A percentile compares a stretch with the other conserved stretches of the same genome.
Conservation (phyloP, 2,888 invertebrate genomes). For the Chalcosyrphus nemorum region DNA sequence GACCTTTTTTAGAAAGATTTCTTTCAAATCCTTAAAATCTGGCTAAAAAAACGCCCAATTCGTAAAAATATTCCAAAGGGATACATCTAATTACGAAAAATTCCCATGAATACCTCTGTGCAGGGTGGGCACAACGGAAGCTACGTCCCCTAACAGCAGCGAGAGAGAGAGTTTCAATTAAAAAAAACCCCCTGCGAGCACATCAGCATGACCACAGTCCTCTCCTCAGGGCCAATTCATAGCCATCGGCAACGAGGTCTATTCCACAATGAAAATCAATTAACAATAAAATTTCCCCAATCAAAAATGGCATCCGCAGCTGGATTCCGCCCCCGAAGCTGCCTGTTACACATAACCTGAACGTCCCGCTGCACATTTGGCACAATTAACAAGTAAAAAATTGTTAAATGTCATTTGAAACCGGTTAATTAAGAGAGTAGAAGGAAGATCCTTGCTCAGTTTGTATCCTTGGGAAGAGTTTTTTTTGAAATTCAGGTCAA, state of each 20-base stretch:
- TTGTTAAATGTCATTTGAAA: slow-evolving; percentile 47
- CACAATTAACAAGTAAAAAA: slow-evolving; percentile 57
- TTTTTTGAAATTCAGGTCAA: slow-evolving; percentile 61
- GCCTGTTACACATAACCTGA: neutral
- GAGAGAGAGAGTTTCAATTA: slow-evolving; percentile 45
- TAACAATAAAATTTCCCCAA: slow-evolving; percentile 58
- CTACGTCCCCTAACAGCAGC: too few species aligned
- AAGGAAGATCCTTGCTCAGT: neutral
- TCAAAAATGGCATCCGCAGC: slow-evolving; percentile 45
- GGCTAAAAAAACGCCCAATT: too few species aligned
- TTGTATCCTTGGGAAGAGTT: slow-evolving; percentile 1
- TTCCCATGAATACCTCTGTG: neutral
- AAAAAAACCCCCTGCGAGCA: slow-evolving; percentile 19
- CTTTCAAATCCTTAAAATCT: too few species aligned
- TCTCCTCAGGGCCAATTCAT: slow-evolving; percentile 45
- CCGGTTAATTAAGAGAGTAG: slow-evolving; percentile 35
- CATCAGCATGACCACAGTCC: slow-evolving; percentile 11
- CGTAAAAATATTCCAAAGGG: too few species aligned
- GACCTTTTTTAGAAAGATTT: too few species aligned
- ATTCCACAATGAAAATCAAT: slow-evolving; percentile 66
- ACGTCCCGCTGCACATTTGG: slow-evolving; percentile 31
- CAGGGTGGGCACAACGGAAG: neutral
- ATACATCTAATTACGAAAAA: too few species aligned
- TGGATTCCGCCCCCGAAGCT: slow-evolving; percentile 14
- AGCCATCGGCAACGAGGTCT: slow-evolving; percentile 51